Conservation (phyloP, 2,888 invertebrate genomes). For the Trichopria drosophilae region DNA sequence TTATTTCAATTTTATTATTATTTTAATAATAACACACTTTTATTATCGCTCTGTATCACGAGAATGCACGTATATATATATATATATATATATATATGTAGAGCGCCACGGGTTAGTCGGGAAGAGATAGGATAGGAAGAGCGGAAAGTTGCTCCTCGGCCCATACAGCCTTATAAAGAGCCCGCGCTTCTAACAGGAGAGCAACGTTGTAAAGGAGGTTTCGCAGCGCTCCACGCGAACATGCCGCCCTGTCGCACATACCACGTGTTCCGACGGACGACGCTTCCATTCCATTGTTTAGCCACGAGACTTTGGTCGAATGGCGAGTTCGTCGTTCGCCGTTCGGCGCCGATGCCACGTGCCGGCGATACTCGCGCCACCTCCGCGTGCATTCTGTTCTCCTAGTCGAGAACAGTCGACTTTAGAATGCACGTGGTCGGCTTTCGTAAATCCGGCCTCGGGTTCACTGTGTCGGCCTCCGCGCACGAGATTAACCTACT, state of each 20-base stretch:
- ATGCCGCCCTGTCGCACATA: conserved; percentile 44
- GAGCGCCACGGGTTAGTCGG: too few species aligned
- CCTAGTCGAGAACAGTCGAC: conserved; percentile 45
- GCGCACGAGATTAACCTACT: too few species aligned
- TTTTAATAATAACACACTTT: too few species aligned
- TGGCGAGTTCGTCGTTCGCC: conserved; percentile 24
- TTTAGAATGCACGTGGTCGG: conserved; percentile 58
- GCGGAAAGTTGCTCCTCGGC: too few species aligned
- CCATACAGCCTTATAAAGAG: conserved; percentile 57
- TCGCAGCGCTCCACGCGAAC: conserved; percentile 9
- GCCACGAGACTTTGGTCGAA: conserved; percentile 16
- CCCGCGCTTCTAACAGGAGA: conserved; percentile 55
- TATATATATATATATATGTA: too few species aligned
- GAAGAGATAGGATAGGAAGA: too few species aligned
- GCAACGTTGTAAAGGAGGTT: conserved; percentile 28
- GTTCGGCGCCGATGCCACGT: conserved; percentile 5
- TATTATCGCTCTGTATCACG: too few species aligned
- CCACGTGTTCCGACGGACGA: conserved; percentile 53
- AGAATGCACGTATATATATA: too few species aligned
- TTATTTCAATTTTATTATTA: too few species aligned
- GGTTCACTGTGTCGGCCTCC: too few species aligned
- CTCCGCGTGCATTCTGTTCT: conserved; percentile 34
- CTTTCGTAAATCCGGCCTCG: conserved; percentile 44
- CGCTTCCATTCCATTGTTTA: conserved; percentile 24
- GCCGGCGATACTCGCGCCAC: neutral